phyloP scores from a whole-genome alignment of 1,140 invertebrate genomes.

The Drosophila subpulchrella region DNA sequence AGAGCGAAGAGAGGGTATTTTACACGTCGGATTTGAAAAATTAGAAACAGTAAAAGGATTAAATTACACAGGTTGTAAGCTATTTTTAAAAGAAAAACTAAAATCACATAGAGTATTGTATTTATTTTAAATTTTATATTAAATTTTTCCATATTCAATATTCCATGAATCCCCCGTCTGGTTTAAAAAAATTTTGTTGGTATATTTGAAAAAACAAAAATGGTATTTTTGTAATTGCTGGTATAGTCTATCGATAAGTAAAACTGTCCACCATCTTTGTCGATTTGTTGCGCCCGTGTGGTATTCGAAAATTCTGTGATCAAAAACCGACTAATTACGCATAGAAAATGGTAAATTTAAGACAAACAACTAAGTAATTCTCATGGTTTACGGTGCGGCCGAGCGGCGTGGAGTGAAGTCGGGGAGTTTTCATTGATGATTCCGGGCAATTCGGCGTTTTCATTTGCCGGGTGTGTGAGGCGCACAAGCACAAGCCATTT shows the following conservation, averaged over 20 bases:
- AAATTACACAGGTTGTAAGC: no score
- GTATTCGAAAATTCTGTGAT: conserved; percentile 73
- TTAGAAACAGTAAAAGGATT: no score
- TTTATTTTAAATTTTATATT: no score
- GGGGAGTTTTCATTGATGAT: conserved; percentile 64
- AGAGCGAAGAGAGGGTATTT: no score
- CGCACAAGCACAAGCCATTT: conserved; percentile 32
- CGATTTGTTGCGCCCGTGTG: conserved; percentile 66
- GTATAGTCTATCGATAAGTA: not conserved
- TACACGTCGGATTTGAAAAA: no score
- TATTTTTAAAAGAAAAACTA: no score
- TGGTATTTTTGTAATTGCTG: no score
- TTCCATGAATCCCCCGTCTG: no score
- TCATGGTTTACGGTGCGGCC: conserved; percentile 44
- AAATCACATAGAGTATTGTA: no score
- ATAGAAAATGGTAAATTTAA: conserved; percentile 71
- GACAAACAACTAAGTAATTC: conserved; percentile 15
- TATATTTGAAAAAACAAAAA: no score
- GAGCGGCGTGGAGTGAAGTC: conserved; percentile 21
- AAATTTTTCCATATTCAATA: no score
- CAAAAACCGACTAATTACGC: conserved; percentile 68
- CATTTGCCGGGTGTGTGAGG: conserved; percentile 71
- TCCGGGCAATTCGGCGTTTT: conserved; percentile 47
- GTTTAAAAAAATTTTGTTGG: no score
- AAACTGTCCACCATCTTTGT: conserved; percentile 69